A percentile compares a stretch with the other conserved stretches of the same genome.
phyloP scores from a whole-genome alignment of 2,113 vertebrate species.

The Riparia riparia region DNA sequence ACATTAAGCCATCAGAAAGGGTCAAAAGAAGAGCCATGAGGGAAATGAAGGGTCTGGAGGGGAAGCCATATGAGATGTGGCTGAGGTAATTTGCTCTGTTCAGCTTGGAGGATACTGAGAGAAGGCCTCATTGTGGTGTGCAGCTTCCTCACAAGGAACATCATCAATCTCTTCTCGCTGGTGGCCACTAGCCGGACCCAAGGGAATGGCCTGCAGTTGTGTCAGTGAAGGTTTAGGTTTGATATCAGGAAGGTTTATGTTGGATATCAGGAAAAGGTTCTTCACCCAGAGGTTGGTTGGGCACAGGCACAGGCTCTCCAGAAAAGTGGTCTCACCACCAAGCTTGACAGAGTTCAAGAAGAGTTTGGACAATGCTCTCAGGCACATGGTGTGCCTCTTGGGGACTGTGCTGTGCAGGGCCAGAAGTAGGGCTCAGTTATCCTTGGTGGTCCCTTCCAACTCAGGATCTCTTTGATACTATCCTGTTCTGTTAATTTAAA shows the following conservation, averaged over 20 bases:
- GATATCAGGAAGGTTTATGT: neutral
- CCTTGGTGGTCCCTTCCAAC: neutral
- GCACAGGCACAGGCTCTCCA: neutral
- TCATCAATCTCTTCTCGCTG: neutral
- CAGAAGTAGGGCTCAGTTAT: neutral
- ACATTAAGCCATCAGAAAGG: neutral
- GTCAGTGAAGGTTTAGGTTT: neutral
- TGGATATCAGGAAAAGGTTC: neutral
- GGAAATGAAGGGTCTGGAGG: neutral
- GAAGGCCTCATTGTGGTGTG: neutral
- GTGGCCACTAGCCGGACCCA: too few relatives aligned
- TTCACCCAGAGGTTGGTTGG: neutral
- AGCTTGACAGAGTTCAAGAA: neutral
- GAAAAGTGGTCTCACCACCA: neutral
- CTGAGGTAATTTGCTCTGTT: neutral
- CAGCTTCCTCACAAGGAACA: neutral
- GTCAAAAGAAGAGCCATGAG: neutral
- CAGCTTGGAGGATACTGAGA: neutral
- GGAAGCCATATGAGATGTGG: accelerated
- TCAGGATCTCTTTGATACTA: neutral
- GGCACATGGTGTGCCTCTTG: neutral
- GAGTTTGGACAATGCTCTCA: neutral
- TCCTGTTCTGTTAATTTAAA: neutral
- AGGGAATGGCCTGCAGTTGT: neutral
- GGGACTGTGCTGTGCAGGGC: neutral